Conservation (phyloP, 1,140 invertebrate genomes). For the Papilio machaon region DNA sequence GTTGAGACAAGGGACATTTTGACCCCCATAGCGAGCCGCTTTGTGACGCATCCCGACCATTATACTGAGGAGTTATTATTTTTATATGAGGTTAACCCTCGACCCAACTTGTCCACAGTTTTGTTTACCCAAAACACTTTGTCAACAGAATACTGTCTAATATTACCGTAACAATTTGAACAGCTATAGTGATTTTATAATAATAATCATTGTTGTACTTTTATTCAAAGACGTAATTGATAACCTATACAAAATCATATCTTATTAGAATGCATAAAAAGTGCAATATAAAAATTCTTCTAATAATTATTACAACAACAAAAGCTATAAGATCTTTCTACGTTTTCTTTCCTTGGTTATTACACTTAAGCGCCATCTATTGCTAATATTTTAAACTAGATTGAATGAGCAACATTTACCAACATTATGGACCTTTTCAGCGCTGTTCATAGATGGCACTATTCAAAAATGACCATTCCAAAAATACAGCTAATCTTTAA, state of each 20-base stretch:
- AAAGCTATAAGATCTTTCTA: background rate
- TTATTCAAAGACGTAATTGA: background rate
- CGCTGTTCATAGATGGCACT: background rate
- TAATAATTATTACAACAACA: background rate
- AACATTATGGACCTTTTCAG: background rate
- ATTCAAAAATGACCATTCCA: too few relatives aligned
- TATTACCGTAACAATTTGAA: background rate
- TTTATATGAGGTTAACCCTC: slow-evolving; percentile 27
- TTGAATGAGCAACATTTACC: background rate
- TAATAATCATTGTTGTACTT: background rate
- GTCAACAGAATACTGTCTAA: background rate
- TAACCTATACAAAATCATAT: background rate
- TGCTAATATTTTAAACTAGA: background rate
- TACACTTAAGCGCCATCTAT: background rate
- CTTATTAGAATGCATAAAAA: background rate
- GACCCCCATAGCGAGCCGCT: slow-evolving; percentile 23
- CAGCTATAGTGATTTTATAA: background rate
- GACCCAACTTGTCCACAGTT: slow-evolving; percentile 6
- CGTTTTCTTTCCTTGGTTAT: background rate
- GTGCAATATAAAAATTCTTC: background rate
- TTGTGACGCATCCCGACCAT: slow-evolving; percentile 14
- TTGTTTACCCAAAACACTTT: slow-evolving; percentile 24
- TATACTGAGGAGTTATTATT: slow-evolving; percentile 26
- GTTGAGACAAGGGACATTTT: slow-evolving; percentile 29
- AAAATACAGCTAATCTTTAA: too few relatives aligned